Conservation (phyloP, 2,113 vertebrate genomes). For the Gyps fulvus region DNA sequence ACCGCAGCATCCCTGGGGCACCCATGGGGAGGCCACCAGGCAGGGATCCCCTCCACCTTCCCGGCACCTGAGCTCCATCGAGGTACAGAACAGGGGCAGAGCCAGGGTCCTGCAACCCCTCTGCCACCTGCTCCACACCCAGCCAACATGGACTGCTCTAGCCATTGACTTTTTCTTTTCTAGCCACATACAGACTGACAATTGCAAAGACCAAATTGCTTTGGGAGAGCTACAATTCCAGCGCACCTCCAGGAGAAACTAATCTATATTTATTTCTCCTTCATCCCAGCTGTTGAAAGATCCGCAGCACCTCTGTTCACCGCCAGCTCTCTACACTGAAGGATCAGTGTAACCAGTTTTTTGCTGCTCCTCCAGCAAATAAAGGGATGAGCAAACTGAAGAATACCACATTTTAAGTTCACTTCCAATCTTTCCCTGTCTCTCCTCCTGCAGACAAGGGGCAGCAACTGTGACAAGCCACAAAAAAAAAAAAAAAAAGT, state of each 20-base stretch:
- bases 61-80: neutral
- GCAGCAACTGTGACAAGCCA: neutral
- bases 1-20: neutral
- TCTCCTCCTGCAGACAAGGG: neutral
- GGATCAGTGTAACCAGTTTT: neutral
- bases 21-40: accelerated
- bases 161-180: neutral
- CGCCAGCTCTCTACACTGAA: neutral
- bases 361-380: neutral
- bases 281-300: neutral
- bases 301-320: neutral
- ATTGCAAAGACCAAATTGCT: neutral
- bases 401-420: neutral
- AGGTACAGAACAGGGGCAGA: neutral
- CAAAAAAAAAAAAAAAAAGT: neutral
- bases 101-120: neutral
- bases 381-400: neutral
- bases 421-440: neutral
- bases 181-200: neutral
- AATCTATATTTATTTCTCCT: neutral
- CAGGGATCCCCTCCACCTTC: no score
- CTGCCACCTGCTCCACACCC: neutral
- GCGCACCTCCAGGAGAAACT: neutral
- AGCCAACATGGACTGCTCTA: accelerated
- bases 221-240: neutral